Evolutionary conservation across 1,140 invertebrate species (phyloP).

Genomic region (Elymnias hypermnestra): DNA sequence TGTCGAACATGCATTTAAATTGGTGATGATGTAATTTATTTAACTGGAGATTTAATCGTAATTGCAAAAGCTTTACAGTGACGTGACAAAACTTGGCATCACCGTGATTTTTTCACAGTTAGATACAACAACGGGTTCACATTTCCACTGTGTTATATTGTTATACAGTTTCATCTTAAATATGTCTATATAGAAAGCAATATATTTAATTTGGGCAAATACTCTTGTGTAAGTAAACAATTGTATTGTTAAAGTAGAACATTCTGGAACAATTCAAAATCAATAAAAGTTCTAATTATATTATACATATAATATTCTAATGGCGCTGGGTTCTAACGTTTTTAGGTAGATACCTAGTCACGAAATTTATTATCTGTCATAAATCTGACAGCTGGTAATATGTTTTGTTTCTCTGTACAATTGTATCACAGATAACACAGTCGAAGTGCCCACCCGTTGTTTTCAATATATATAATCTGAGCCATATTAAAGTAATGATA

Average conservation of each 20-base stretch:
- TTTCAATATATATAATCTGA: constrained; percentile 24
- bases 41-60: constrained; percentile 32
- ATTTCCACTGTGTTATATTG: neutral
- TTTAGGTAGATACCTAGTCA: too few relatives aligned
- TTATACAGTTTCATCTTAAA: neutral
- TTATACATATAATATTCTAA: too few relatives aligned
- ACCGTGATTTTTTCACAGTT: constrained; percentile 20
- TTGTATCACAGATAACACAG: constrained; percentile 1
- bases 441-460: neutral
- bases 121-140: neutral
- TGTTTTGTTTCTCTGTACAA: too few relatives aligned
- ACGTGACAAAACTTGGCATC: constrained; percentile 5
- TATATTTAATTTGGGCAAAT: too few relatives aligned
- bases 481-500: constrained; percentile 33
- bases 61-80: constrained; percentile 47
- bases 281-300: too few relatives aligned
- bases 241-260: too few relatives aligned
- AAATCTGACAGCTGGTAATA: too few relatives aligned
- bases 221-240: too few relatives aligned
- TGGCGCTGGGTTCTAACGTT: too few relatives aligned
- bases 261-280: too few relatives aligned
- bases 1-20: constrained; percentile 66
- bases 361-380: too few relatives aligned
- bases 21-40: constrained; percentile 42
- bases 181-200: too few relatives aligned